phyloP scores from a whole-genome alignment of 2,113 vertebrate genomes.

The Synchiropus splendidus region DNA sequence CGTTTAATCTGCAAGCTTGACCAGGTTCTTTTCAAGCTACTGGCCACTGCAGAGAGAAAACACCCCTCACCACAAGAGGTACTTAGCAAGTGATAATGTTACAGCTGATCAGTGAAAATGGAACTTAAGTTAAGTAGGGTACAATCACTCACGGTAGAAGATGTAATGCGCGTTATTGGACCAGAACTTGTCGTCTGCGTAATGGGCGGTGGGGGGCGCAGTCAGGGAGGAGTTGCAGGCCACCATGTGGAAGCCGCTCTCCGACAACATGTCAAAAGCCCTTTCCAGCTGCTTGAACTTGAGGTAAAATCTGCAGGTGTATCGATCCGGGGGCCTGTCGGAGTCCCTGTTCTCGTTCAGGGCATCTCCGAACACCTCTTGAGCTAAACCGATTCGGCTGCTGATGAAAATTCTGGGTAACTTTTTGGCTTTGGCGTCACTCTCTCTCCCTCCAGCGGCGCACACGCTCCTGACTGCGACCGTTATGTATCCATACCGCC shows the following conservation, averaged over 20 bases:
- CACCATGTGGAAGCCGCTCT: conserved; percentile 95
- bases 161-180: conserved; percentile 97
- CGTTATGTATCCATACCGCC: conserved; percentile 92
- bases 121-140: too few species aligned
- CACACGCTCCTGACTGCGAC: conserved; percentile 82
- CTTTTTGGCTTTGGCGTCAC: conserved; percentile 81
- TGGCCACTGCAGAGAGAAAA: too few species aligned
- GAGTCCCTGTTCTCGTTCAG: conserved; percentile 89
- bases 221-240: conserved; percentile 94
- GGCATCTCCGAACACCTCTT: conserved; percentile 95
- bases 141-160: conserved; percentile 94
- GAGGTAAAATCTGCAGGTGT: conserved; percentile 92
- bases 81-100: too few species aligned
- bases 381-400: conserved; percentile 88
- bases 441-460: conserved; percentile 71
- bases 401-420: conserved; percentile 93
- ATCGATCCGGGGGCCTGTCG: conserved; percentile 85
- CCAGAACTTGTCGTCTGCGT: conserved; percentile 91
- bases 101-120: too few species aligned
- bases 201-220: conserved; percentile 78
- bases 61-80: too few species aligned
- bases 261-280: conserved; percentile 96
- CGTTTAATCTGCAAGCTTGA: too few species aligned
- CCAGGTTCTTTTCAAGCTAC: too few species aligned
- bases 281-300: conserved; percentile 92